phyloP scores from a whole-genome alignment of 2,797 vertebrate species.

The Labeo calbasu region DNA sequence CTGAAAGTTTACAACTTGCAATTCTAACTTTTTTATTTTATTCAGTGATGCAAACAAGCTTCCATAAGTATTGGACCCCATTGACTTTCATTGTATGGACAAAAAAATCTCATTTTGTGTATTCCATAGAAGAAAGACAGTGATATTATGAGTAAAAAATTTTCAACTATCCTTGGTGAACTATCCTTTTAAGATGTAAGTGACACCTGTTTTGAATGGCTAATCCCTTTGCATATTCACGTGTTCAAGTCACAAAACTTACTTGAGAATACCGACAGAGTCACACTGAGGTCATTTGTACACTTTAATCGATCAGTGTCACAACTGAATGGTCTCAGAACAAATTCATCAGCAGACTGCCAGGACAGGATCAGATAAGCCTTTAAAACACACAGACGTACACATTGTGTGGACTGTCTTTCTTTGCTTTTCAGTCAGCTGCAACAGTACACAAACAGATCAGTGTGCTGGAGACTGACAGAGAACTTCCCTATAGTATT shows the following conservation, averaged over 20 bases:
- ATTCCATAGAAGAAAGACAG: neutral
- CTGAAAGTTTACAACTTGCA: no score
- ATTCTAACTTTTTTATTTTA: no score
- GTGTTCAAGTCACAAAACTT: neutral
- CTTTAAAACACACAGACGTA: neutral
- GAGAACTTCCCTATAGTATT: constrained; percentile 23
- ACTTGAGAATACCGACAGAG: neutral
- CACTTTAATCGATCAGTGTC: constrained; percentile 13
- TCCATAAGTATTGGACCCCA: neutral
- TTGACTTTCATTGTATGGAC: neutral
- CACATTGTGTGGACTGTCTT: constrained; percentile 1
- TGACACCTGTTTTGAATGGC: neutral
- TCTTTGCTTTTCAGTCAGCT: constrained; percentile 42
- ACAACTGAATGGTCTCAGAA: neutral
- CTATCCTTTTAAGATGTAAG: neutral
- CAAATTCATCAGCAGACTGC: constrained; percentile 14
- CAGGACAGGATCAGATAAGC: constrained; percentile 23
- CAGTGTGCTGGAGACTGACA: constrained; percentile 32
- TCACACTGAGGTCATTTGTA: constrained; percentile 19
- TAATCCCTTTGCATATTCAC: neutral
- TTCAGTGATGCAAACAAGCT: no score
- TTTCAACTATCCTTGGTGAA: no score
- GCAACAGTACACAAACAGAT: constrained; percentile 38
- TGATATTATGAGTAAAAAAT: neutral
- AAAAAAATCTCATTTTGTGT: neutral